Percentiles rank a stretch among this genome's conserved stretches.
Conservation (phyloP, 2,888 invertebrate genomes). For the Temnothorax unifasciatus region DNA sequence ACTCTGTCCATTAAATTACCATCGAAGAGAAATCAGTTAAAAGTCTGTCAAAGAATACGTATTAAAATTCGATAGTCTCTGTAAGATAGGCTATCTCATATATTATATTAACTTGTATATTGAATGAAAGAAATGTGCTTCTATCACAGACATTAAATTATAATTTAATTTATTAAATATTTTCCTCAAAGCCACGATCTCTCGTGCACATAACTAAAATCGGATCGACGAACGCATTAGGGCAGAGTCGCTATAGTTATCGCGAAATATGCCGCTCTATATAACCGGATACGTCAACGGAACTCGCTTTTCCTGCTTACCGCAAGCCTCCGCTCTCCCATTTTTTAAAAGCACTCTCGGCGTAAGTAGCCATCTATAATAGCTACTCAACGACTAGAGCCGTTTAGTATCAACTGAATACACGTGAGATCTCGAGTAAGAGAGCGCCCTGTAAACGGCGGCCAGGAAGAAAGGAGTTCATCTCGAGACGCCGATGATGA, state of each 20-base stretch:
- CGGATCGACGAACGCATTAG: slow-evolving; percentile 13
- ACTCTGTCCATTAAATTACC: not conserved
- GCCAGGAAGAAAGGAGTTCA: slow-evolving; percentile 18
- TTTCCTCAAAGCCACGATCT: not conserved
- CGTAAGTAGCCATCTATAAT: slow-evolving; percentile 81
- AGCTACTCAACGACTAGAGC: slow-evolving; percentile 69
- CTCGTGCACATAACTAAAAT: slow-evolving; percentile 1
- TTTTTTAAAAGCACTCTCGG: slow-evolving; percentile 83
- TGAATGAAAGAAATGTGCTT: not conserved
- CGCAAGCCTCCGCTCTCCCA: slow-evolving; percentile 76
- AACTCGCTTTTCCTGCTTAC: slow-evolving; percentile 85
- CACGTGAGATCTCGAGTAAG: slow-evolving; percentile 39
- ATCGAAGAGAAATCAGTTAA: not conserved
- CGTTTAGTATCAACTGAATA: slow-evolving; percentile 71
- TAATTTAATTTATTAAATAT: not conserved
- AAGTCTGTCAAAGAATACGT: not conserved
- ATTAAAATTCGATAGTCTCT: not conserved
- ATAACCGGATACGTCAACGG: slow-evolving; percentile 83
- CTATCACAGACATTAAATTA: not conserved
- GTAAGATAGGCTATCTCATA: not conserved
- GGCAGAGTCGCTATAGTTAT: slow-evolving; percentile 11
- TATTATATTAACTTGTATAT: not conserved
- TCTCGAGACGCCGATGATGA: slow-evolving; percentile 44
- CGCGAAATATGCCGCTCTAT: slow-evolving; percentile 63
- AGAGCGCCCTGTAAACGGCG: slow-evolving; percentile 9